phyloP scores from a whole-genome alignment of 1,140 invertebrate genomes.

The Lamellibrachia luymesi region DNA sequence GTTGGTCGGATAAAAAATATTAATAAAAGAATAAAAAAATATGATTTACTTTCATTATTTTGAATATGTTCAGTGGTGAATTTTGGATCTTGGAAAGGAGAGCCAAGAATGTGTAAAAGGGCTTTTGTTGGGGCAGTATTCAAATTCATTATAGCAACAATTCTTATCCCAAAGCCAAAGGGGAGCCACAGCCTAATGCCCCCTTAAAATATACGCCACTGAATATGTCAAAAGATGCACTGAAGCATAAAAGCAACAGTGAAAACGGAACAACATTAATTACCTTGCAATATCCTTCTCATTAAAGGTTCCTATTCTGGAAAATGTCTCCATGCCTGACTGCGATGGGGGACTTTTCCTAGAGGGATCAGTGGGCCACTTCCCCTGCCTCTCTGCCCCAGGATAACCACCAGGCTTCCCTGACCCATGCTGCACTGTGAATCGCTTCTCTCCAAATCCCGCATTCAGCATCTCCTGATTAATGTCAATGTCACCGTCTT shows the following conservation, averaged over 20 bases:
- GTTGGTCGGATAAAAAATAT: not conserved
- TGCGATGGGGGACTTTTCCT: not conserved
- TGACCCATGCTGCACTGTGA: not conserved
- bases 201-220: too few relatives aligned
- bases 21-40: not conserved
- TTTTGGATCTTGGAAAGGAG: too few relatives aligned
- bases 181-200: too few relatives aligned
- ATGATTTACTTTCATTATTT: too few relatives aligned
- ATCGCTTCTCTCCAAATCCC: slow-evolving; percentile 9
- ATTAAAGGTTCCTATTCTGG: slow-evolving; percentile 24
- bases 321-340: slow-evolving; percentile 26
- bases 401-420: not conserved
- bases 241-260: not conserved
- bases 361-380: not conserved
- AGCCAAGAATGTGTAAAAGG: too few relatives aligned
- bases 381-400: not conserved
- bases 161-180: too few relatives aligned
- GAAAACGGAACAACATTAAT: not conserved
- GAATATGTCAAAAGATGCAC: not conserved
- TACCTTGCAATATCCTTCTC: slow-evolving; percentile 6
- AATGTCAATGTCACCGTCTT: slow-evolving; percentile 7
- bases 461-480: slow-evolving; percentile 13
- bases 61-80: too few relatives aligned
- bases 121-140: too few relatives aligned
- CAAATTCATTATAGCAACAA: too few relatives aligned